These are phyloP conservation scores for Betta splendens DNA, from an alignment of 2,797 vertebrate genomes.

Conservation along the genomic window DNA sequence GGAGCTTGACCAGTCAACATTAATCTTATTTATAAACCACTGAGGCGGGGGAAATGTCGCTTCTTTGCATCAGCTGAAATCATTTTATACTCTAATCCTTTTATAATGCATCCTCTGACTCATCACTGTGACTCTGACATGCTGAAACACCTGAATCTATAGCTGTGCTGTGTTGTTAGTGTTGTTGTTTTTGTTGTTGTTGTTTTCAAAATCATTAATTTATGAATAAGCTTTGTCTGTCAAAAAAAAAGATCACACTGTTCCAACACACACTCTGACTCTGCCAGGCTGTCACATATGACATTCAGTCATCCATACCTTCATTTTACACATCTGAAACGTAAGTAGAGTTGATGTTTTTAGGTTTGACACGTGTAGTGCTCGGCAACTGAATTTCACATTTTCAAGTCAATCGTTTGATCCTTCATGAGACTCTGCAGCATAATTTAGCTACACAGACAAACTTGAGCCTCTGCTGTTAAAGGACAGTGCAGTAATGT, in stretches of 20 bases:
- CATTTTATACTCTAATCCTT: constrained; percentile 50
- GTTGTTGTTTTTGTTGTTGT: constrained; percentile 42
- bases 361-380: constrained; percentile 26
- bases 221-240: constrained; percentile 61
- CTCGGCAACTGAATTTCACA: constrained; percentile 16
- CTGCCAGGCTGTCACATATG: constrained; percentile 42
- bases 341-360: constrained; percentile 38
- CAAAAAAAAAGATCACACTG: constrained; percentile 32
- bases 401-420: constrained; percentile 33
- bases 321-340: constrained; percentile 40
- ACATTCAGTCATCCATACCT: constrained; percentile 25
- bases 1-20: constrained; percentile 36
- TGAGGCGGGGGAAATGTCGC: constrained; percentile 61
- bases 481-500: constrained; percentile 21
- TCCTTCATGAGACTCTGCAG: constrained; percentile 23
- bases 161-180: constrained; percentile 72
- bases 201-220: constrained; percentile 55
- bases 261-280: constrained; percentile 39
- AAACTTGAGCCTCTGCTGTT: constrained; percentile 52
- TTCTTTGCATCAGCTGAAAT: constrained; percentile 57
- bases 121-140: constrained; percentile 74
- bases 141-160: constrained; percentile 71
- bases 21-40: constrained; percentile 68
- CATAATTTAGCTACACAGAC: constrained; percentile 28
- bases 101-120: constrained; percentile 50